Evolutionary conservation across 2,797 vertebrate species (phyloP).

Genomic region (Picus viridis): DNA sequence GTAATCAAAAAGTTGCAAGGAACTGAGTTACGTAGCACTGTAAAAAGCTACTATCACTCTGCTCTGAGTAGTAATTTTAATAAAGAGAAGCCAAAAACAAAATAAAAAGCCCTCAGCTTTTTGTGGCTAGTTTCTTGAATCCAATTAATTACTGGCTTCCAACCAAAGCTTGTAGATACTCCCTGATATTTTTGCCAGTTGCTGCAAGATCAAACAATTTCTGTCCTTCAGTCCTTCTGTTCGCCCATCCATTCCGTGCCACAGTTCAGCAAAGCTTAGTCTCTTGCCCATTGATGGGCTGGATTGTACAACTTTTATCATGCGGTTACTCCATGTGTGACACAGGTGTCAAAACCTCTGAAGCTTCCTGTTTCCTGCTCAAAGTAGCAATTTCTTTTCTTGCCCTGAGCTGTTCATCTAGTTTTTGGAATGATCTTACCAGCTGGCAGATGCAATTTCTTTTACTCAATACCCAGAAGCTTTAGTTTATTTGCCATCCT

Average conservation of each 20-base stretch:
- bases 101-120: neutral
- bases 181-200: neutral
- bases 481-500: conserved; percentile 18
- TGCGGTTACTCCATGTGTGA: neutral
- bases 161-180: neutral
- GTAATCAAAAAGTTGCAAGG: neutral
- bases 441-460: neutral
- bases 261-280: neutral
- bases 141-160: neutral
- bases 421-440: neutral
- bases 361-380: neutral
- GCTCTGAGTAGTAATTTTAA: neutral
- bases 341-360: neutral
- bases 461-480: neutral
- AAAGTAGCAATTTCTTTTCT: conserved; percentile 26
- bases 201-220: neutral
- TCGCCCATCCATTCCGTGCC: neutral
- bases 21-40: neutral
- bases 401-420: neutral
- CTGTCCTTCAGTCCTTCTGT: neutral
- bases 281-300: neutral
- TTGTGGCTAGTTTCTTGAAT: neutral
- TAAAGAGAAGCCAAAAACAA: neutral
- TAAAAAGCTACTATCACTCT: neutral
- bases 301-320: neutral